Evolutionary conservation across 2,888 invertebrate species (phyloP).

Genomic region (Plutella xylostella): DNA sequence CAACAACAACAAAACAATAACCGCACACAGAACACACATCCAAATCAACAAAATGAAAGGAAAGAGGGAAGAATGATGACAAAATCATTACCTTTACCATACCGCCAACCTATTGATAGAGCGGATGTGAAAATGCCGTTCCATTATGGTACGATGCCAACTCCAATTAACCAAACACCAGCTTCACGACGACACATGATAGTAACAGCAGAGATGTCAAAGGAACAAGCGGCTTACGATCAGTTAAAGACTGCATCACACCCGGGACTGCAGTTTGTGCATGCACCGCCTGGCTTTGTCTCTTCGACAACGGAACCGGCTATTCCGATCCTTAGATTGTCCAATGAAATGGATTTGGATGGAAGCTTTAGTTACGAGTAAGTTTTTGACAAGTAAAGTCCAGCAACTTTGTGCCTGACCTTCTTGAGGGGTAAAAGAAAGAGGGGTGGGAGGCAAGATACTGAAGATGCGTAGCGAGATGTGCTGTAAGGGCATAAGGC

Average conservation of each 20-base stretch:
- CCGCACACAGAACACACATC: conserved; percentile 13
- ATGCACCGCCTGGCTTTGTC: conserved; percentile 37
- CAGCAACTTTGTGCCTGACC: too few species aligned
- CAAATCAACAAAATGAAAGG: conserved; percentile 22
- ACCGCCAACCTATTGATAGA: conserved; percentile 40
- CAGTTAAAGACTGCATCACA: conserved; percentile 39
- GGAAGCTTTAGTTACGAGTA: conserved; percentile 69
- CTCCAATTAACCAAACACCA: conserved; percentile 28
- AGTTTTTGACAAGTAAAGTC: conserved; percentile 31
- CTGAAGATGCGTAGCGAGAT: too few species aligned
- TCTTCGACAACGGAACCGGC: conserved; percentile 60
- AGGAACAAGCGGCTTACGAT: conserved; percentile 33
- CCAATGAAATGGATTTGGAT: conserved; percentile 68
- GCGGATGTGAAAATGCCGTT: conserved; percentile 38
- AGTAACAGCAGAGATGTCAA: conserved; percentile 39
- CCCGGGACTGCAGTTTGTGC: conserved; percentile 35
- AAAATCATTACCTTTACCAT: conserved; percentile 27
- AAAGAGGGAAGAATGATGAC: conserved; percentile 32
- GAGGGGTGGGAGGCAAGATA: too few species aligned
- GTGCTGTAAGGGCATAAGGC: too few species aligned
- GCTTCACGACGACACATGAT: conserved; percentile 41
- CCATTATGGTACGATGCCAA: conserved; percentile 20
- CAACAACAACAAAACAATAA: conserved; percentile 33
- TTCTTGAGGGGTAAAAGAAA: too few species aligned
- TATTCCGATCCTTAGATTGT: conserved; percentile 61